Evolutionary conservation across 2,888 invertebrate genomes (phyloP).

Genomic region (Smittia sp.): DNA sequence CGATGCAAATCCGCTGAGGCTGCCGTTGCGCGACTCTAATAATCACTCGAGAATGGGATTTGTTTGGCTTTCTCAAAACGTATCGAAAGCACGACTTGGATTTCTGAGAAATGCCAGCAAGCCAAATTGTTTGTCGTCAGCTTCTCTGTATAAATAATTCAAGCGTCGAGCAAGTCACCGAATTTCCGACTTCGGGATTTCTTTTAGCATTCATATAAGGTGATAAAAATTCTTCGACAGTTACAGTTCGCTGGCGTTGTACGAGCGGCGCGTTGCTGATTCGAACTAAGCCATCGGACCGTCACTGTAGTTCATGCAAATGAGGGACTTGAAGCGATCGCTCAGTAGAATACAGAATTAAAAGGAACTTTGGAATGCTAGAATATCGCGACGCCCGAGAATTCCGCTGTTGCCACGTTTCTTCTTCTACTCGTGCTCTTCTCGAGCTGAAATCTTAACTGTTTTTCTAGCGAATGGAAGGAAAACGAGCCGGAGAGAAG

Average conservation of each 20-base stretch:
- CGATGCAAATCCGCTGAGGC: background rate
- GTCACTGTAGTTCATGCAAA: conserved; percentile 28
- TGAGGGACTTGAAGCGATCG: conserved; percentile 16
- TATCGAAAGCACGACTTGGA: background rate
- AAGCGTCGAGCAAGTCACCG: background rate
- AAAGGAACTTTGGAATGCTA: conserved; percentile 18
- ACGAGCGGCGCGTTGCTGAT: background rate
- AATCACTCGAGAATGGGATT: background rate
- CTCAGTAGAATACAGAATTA: background rate
- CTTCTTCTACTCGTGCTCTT: background rate
- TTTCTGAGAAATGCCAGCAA: background rate
- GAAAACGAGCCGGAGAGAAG: background rate
- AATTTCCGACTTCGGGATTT: background rate
- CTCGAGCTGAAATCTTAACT: conserved; percentile 15
- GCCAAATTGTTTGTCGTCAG: background rate
- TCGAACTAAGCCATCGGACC: conserved; percentile 17
- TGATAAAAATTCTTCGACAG: conserved; percentile 29
- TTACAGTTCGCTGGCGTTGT: background rate
- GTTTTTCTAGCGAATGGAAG: conserved; percentile 17
- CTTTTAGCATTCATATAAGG: conserved; percentile 24
- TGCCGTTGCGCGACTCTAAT: background rate
- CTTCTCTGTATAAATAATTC: too few relatives aligned
- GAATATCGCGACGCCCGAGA: background rate
- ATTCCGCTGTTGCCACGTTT: conserved; percentile 22
- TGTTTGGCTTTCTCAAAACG: background rate